Evolutionary conservation across 2,797 vertebrate species (phyloP).

Genomic region (Mus minutoides): DNA sequence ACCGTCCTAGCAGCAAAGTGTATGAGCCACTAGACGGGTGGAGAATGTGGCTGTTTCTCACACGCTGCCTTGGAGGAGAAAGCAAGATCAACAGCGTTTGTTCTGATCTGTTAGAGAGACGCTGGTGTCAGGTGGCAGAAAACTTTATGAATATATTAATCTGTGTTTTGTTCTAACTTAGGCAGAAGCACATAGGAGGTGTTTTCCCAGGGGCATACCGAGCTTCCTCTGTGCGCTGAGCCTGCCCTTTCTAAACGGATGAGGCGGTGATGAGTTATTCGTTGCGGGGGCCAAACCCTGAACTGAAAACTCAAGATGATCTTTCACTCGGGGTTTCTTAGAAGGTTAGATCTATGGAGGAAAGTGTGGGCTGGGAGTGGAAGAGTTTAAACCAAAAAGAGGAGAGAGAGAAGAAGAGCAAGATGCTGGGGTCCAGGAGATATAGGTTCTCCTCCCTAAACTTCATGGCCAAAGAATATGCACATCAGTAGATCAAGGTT

Average conservation of each 20-base stretch:
- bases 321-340: neutral
- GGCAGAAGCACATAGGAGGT: neutral
- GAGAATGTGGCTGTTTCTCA: neutral
- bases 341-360: neutral
- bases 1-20: neutral
- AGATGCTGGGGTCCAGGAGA: neutral
- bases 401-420: neutral
- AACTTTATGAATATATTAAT: neutral
- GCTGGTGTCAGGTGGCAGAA: neutral
- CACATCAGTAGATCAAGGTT: rapidly evolving
- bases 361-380: neutral
- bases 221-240: neutral
- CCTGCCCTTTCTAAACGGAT: neutral
- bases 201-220: neutral
- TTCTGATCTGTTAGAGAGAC: neutral
- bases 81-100: neutral
- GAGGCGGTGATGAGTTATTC: neutral
- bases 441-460: neutral
- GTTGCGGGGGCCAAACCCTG: neutral
- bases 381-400: neutral
- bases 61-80: neutral
- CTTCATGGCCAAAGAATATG: neutral
- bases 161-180: constrained; percentile 15
- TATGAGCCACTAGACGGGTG: neutral
- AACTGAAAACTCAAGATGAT: neutral